These are phyloP conservation scores for Euspilapteryx auroguttella DNA, from an alignment of 2,888 invertebrate species.

Conservation along the genomic window DNA sequence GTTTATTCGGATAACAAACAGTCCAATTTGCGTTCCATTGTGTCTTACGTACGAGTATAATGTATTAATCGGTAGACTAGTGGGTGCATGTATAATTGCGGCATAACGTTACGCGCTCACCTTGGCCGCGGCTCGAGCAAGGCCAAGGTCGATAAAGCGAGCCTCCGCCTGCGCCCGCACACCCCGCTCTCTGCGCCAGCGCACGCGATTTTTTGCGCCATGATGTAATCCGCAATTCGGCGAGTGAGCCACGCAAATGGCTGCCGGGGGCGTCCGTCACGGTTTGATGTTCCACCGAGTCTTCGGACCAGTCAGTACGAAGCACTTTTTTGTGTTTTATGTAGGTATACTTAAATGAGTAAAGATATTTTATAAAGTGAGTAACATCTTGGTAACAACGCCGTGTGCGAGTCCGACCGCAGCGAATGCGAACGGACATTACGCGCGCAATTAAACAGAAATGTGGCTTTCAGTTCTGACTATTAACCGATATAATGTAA, in stretches of 20 bases:
- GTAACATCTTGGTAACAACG: too few relatives aligned
- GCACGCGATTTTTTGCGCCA: slow-evolving; percentile 47
- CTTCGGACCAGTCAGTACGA: too few relatives aligned
- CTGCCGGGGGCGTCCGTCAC: slow-evolving; percentile 20
- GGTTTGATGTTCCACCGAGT: slow-evolving; percentile 13
- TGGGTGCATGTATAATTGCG: slow-evolving; percentile 52
- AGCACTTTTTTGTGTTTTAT: too few relatives aligned
- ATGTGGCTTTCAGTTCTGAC: slow-evolving; percentile 11
- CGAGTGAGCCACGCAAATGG: slow-evolving; percentile 39
- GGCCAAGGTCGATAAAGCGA: slow-evolving; percentile 41
- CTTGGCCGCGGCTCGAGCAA: slow-evolving; percentile 52
- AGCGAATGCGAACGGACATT: slow-evolving; percentile 14
- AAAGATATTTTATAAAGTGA: too few relatives aligned
- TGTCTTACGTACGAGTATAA: too few relatives aligned
- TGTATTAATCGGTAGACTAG: slow-evolving; percentile 33
- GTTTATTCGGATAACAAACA: too few relatives aligned
- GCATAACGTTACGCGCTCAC: slow-evolving; percentile 36
- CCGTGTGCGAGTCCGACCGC: too few relatives aligned
- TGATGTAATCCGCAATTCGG: slow-evolving; percentile 57
- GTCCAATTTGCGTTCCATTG: too few relatives aligned
- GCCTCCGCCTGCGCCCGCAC: slow-evolving; percentile 12
- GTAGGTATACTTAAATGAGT: too few relatives aligned
- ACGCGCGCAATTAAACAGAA: slow-evolving; percentile 24
- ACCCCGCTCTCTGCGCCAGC: slow-evolving; percentile 17
- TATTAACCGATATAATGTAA: slow-evolving; percentile 7